Evolutionary conservation across 23 tunicate species (phyloP), one percentile per base, ranked within the genome.

Genomic region (Ciona savignyi): DNA sequence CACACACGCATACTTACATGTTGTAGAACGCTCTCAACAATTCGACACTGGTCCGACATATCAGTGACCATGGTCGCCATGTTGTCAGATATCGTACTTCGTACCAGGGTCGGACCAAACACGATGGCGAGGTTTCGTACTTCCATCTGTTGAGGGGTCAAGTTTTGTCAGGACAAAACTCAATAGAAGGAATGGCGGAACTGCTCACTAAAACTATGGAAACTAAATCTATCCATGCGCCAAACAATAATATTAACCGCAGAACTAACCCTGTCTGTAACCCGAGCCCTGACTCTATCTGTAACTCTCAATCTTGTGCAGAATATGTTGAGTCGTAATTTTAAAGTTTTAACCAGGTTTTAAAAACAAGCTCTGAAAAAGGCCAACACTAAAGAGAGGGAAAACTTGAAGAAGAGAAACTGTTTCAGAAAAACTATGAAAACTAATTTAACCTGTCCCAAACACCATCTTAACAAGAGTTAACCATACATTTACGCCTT

Each of bases 41-140:
- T 91, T 61, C 86, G 32, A 51, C 97, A 91, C 34, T 91, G 97
- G 29, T 91, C 97, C 4, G 88, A 81, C 97, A 91, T 91, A 65
- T 91, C 97, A 1, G 91, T 84, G 20, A 91, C 91, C 97, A 91
- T 91, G 60, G 91, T 76, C 0, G 91, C 91, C 82, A 83, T 78
- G 77, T 91, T 91, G 56, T 91, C 97, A 15, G 81, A 56, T 11
- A 78, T 68, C 26, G 90, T 80, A 71, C 68, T 84, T 34, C 86
- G 74, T 0, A 91, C 91, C 78, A 91, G 65, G 23, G 91, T 91
- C 0, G 97, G 97, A 32, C 97, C 97, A 66, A 91, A 91, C 67
- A 91, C 91, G 19, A 91, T 91, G 71, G 97, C 97, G 35, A 91
- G 83, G 70, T 91, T 91, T 27, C 91, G 90, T 31, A 91, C 85